Evolutionary conservation across 1,140 invertebrate genomes (phyloP).

Genomic region (Eurytemora carolleeae): DNA sequence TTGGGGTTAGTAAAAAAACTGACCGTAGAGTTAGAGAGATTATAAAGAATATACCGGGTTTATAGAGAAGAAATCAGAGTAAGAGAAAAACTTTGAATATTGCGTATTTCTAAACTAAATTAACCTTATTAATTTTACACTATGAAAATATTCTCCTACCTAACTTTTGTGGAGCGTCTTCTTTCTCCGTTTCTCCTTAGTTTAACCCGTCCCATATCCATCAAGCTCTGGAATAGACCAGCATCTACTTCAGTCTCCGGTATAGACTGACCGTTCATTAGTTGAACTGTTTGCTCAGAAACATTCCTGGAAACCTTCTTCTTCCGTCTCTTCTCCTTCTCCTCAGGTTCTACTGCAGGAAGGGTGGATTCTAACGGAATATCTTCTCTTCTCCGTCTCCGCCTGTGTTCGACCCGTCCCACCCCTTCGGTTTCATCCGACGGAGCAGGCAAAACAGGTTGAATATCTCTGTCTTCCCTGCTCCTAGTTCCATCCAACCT

Average conservation of each 20-base stretch:
- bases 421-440: too few relatives aligned
- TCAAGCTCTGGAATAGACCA: background rate
- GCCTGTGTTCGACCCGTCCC: too few relatives aligned
- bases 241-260: too few relatives aligned
- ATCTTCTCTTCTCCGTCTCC: too few relatives aligned
- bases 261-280: too few relatives aligned
- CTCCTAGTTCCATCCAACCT: too few relatives aligned
- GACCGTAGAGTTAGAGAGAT: too few relatives aligned
- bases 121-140: background rate
- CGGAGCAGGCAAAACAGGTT: too few relatives aligned
- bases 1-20: too few relatives aligned
- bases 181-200: background rate
- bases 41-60: background rate
- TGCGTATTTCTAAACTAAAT: background rate
- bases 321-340: background rate
- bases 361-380: background rate
- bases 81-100: background rate
- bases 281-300: background rate
- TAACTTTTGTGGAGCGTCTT: background rate
- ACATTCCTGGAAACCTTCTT: background rate
- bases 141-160: background rate
- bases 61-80: background rate
- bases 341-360: background rate
- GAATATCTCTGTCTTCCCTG: background rate
- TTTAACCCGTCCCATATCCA: background rate